Base-by-base conservation (phyloP, 2,888 invertebrate genomes). In the Catocala fraxini region DNA sequence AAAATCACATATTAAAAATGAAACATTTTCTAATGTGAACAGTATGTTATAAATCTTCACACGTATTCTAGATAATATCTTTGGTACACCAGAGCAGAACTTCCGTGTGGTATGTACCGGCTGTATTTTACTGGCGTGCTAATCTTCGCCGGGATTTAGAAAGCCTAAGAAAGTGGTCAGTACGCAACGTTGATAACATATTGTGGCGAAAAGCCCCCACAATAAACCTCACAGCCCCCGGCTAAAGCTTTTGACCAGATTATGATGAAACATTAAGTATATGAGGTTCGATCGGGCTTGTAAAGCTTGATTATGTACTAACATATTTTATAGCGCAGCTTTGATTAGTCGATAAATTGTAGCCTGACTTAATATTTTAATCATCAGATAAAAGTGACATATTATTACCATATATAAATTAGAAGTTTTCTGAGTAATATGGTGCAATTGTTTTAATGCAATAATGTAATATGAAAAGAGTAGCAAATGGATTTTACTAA, bases 61-160 rank as follows among this genome's bases (percentile, higher is more conserved):
- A 64, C 63, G 56, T 70, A 58, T 68, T 60, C 59, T 53, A 43
- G 59, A 71, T 65, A 67, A 10, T 58, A 76, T 77, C 70, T 68
- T 59, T 60, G 52, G 63, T 73, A 68, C 66, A 65, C 56, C 57
- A 66, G 61, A 68, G 68, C 73, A 76, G 76, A 74, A 63, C 71
- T 77, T 83, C 80, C 69, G 63, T 68, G 64, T 71, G 68, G 67
- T 75, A 39, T 9, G 9, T 15, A 63, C 73, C 64, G 75, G 71
- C 70, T 71, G 77, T 76, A 75, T 78, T 80, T 73, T 73, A 73
- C 72, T 77, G 82, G 82, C 76, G 76, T 84, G 80, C 79, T 88
- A 89, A 90, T 91, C 88, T 87, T 87, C 84, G 77, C 73, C 77
- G 67, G 84, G 81, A 89, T 89, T 90, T 90, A 90, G 91, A 91